Evolutionary conservation across 2,113 vertebrate genomes (phyloP).

Genomic region (Antechinus flavipes): DNA sequence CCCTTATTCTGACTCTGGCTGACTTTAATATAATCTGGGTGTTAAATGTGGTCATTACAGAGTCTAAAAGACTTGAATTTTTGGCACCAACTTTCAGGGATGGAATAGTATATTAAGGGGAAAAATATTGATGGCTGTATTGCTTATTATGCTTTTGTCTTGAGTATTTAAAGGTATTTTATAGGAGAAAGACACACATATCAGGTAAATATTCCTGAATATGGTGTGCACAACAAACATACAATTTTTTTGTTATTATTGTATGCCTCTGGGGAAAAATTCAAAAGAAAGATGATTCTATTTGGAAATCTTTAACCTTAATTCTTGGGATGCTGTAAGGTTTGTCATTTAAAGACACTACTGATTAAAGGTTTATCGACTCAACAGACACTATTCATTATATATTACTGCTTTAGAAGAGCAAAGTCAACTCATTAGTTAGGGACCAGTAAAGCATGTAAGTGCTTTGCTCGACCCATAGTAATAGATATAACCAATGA

Average conservation of each 20-base stretch:
- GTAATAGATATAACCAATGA: constrained; percentile 9
- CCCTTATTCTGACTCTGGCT: no score
- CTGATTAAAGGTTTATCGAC: constrained; percentile 74
- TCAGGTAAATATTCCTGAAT: constrained; percentile 40
- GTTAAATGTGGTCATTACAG: no score
- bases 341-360: constrained; percentile 64
- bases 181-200: background rate
- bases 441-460: constrained; percentile 72
- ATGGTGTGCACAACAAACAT: constrained; percentile 41
- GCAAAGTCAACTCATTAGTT: constrained; percentile 68
- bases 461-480: constrained; percentile 62
- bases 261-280: constrained; percentile 23
- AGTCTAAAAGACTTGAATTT: constrained; percentile 7
- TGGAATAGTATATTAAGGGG: constrained; percentile 11
- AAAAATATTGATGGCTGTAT: background rate
- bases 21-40: no score
- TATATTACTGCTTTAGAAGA: constrained; percentile 68
- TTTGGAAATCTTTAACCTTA: constrained; percentile 68
- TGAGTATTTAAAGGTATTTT: background rate
- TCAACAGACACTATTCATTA: constrained; percentile 62
- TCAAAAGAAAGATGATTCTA: constrained; percentile 56
- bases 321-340: constrained; percentile 46
- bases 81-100: background rate
- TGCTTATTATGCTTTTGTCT: background rate
- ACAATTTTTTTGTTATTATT: constrained; percentile 53